These are phyloP conservation scores for Chydorus sphaericus DNA, from an alignment of 2,888 invertebrate species.

Conservation along the genomic window DNA sequence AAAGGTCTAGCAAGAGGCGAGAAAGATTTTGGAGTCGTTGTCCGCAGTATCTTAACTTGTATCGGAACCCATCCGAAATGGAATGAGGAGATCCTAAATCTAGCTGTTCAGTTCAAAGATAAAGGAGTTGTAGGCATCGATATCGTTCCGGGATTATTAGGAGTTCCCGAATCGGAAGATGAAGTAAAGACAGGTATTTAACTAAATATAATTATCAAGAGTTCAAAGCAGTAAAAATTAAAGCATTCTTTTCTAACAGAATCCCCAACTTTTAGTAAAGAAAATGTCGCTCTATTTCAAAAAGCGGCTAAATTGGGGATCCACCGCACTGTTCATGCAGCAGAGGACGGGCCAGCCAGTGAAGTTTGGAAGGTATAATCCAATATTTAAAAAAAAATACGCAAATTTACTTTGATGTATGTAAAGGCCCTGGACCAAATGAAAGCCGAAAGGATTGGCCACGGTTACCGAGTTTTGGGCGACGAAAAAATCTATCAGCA, in stretches of 20 bases:
- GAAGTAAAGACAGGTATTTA: no score
- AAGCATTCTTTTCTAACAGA: constrained; percentile 16
- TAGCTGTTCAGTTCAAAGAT: constrained; percentile 29
- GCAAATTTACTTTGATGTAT: constrained; percentile 14
- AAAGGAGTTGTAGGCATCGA: constrained; percentile 40
- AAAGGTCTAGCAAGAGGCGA: constrained; percentile 31
- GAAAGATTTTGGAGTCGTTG: constrained; percentile 32
- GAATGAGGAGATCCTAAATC: constrained; percentile 27
- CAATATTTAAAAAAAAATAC: no score
- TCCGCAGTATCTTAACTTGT: constrained; percentile 34
- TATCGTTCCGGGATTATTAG: constrained; percentile 27
- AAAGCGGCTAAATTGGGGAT: constrained; percentile 34
- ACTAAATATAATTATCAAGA: no score
- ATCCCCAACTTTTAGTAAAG: constrained; percentile 18
- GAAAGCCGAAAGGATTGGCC: constrained; percentile 38
- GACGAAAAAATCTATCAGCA: constrained; percentile 30
- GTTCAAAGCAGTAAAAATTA: no score
- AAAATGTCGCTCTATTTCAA: constrained; percentile 24
- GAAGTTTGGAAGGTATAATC: constrained; percentile 26
- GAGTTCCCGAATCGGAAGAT: neutral
- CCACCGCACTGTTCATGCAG: constrained; percentile 40
- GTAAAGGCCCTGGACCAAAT: constrained; percentile 34
- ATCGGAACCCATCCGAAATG: constrained; percentile 29
- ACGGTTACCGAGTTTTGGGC: constrained; percentile 38
- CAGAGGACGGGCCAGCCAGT: constrained; percentile 34